Evolutionary conservation across 2,888 invertebrate genomes (phyloP).

Genomic region (Sisyra terminalis): DNA sequence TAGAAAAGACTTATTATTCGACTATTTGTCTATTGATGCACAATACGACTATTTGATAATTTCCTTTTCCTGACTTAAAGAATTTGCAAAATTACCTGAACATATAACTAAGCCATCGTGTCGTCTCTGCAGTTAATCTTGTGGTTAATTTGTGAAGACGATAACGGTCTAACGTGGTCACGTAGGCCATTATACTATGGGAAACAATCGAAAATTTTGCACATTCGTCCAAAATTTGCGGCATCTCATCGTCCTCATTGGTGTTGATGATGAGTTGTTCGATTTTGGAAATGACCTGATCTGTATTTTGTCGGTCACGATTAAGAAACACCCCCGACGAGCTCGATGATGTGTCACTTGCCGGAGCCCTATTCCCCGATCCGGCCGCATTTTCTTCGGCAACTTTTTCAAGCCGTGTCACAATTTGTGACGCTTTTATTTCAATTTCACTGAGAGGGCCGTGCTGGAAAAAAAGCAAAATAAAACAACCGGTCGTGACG

Average conservation of each 20-base stretch:
- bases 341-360: neutral
- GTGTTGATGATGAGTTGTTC: conserved; percentile 43
- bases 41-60: no score
- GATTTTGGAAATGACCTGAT: conserved; percentile 40
- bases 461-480: neutral
- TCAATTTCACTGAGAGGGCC: conserved; percentile 25
- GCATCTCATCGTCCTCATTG: conserved; percentile 40
- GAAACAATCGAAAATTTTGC: conserved; percentile 55
- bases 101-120: conserved; percentile 73
- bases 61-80: no score
- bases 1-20: no score
- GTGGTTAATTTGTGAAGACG: conserved; percentile 67
- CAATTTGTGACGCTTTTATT: conserved; percentile 28
- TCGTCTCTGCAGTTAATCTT: conserved; percentile 70
- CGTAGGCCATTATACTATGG: conserved; percentile 77
- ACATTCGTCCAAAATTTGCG: conserved; percentile 44
- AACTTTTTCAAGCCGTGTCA: conserved; percentile 27
- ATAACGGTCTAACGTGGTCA: conserved; percentile 63
- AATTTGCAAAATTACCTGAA: conserved; percentile 42
- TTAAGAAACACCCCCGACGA: conserved; percentile 18
- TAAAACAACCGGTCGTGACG: neutral
- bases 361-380: conserved; percentile 17
- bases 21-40: no score
- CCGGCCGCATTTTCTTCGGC: conserved; percentile 21
- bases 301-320: conserved; percentile 25